These are phyloP conservation scores for Drosophila bifasciata DNA, from an alignment of 1,140 invertebrate species.

Conservation along the genomic window DNA sequence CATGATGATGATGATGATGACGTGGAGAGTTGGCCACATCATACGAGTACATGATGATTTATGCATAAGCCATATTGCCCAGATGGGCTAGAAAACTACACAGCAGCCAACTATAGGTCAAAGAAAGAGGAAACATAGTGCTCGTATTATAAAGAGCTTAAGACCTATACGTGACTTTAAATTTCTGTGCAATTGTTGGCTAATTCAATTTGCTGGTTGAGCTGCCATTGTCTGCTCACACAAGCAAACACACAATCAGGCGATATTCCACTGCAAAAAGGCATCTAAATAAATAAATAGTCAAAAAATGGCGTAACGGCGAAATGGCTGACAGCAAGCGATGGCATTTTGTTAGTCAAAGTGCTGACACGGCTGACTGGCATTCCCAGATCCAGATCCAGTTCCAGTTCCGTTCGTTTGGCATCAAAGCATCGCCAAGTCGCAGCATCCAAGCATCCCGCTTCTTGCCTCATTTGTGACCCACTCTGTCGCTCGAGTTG, in stretches of 20 bases:
- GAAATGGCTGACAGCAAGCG: constrained; percentile 39
- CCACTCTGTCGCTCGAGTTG: constrained; percentile 19
- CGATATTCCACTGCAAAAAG: constrained; percentile 40
- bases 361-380: constrained; percentile 37
- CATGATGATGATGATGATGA: constrained; percentile 41
- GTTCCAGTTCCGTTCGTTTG: background rate
- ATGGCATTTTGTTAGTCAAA: constrained; percentile 51
- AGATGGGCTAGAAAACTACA: constrained; percentile 41
- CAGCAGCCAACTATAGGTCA: constrained; percentile 24
- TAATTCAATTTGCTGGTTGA: constrained; percentile 43
- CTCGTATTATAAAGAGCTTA: constrained; percentile 42
- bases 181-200: constrained; percentile 14
- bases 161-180: constrained; percentile 30
- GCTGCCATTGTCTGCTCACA: constrained; percentile 31
- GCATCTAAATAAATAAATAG: constrained; percentile 55
- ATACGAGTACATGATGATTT: constrained; percentile 55
- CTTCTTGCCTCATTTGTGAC: constrained; percentile 59
- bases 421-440: constrained; percentile 24
- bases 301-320: constrained; percentile 13
- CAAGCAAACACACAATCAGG: constrained; percentile 49
- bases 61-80: constrained; percentile 67
- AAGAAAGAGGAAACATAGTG: constrained; percentile 24
- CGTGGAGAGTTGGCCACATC: constrained; percentile 47
- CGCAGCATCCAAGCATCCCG: constrained; percentile 26
- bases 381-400: constrained; percentile 9